These are phyloP conservation scores for Drosophila jambulina DNA, from an alignment of 1,140 invertebrate genomes.

Conservation along the genomic window DNA sequence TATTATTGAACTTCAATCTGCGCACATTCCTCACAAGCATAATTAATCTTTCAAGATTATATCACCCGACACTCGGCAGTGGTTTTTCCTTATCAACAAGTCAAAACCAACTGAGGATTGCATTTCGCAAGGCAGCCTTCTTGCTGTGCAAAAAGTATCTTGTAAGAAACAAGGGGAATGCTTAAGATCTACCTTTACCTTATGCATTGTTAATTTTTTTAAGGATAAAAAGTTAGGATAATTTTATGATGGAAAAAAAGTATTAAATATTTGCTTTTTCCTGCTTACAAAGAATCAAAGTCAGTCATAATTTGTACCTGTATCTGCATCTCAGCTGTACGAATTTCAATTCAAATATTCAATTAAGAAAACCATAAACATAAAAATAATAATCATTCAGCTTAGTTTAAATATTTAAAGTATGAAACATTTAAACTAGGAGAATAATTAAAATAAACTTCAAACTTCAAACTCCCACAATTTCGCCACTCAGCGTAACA, in stretches of 20 bases:
- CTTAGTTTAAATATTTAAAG: not conserved
- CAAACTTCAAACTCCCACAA: not conserved
- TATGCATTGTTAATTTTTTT: not conserved
- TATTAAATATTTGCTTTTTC: fast-evolving
- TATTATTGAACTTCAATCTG: slow-evolving; percentile 26
- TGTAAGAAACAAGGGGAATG: not conserved
- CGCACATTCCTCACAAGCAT: slow-evolving; percentile 15
- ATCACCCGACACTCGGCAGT: slow-evolving; percentile 6
- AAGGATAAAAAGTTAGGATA: not conserved
- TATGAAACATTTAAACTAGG: too few species aligned
- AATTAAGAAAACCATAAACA: not conserved
- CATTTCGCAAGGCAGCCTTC: not conserved
- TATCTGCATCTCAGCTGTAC: not conserved
- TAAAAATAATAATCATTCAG: too few species aligned
- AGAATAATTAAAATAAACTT: not conserved
- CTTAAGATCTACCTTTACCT: not conserved
- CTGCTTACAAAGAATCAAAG: not conserved
- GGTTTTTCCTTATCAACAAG: slow-evolving; percentile 28
- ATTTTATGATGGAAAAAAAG: not conserved
- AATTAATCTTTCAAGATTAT: slow-evolving; percentile 43
- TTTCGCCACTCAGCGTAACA: not conserved
- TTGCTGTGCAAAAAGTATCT: not conserved
- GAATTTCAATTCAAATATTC: not conserved
- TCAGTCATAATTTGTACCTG: not conserved
- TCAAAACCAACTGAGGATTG: slow-evolving; percentile 3